These are phyloP conservation scores for Lampris megalopsis DNA, from an alignment of 2,113 vertebrate species.

Conservation along the genomic window DNA sequence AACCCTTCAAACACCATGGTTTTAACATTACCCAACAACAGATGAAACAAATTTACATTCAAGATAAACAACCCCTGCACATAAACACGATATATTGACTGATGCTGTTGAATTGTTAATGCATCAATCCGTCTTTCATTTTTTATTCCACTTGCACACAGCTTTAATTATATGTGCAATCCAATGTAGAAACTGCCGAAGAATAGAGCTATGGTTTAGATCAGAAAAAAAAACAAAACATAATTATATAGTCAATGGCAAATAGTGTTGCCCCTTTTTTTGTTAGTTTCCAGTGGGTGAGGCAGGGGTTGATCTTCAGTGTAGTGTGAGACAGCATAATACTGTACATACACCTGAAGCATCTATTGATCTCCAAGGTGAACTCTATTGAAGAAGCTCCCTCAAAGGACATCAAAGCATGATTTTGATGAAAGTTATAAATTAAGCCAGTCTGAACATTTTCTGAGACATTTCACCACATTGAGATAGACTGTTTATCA, in stretches of 20 bases:
- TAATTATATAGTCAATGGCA: too few relatives aligned
- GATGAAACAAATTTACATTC: neutral
- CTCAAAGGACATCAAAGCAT: neutral
- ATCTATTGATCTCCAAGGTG: too few relatives aligned
- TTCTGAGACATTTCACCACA: too few relatives aligned
- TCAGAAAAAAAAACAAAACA: neutral
- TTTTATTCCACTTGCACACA: too few relatives aligned
- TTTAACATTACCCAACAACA: neutral
- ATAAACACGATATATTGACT: neutral
- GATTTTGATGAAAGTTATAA: neutral
- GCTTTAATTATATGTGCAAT: neutral
- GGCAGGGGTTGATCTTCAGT: too few relatives aligned
- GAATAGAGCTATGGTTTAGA: neutral
- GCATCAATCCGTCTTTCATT: too few relatives aligned
- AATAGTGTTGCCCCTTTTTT: too few relatives aligned
- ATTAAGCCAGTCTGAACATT: neutral
- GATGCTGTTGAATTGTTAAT: neutral
- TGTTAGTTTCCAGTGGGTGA: too few relatives aligned
- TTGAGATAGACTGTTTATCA: neutral
- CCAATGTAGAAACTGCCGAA: neutral
- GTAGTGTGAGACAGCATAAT: too few relatives aligned
- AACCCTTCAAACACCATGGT: neutral
- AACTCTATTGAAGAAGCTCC: too few relatives aligned
- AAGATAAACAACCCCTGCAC: constrained; percentile 5
- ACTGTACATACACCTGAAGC: too few relatives aligned